A percentile compares a stretch with the other conserved stretches of the same genome.
phyloP scores from a whole-genome alignment of 2,888 invertebrate species.

The Doris montereyensis region DNA sequence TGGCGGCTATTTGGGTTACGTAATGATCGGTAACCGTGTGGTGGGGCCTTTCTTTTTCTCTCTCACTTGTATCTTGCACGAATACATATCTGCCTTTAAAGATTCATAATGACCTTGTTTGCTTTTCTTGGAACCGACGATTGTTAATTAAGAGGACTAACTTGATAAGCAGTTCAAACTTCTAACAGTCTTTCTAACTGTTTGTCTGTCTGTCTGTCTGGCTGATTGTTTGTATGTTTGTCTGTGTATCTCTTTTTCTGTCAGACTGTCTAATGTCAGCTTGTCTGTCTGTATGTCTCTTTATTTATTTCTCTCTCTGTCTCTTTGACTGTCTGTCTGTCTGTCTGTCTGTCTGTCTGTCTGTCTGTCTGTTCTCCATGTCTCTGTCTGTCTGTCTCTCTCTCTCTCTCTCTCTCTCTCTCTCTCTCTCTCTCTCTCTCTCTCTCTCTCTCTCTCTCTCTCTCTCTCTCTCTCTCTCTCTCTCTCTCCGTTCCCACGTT shows the following conservation, averaged over 20 bases:
- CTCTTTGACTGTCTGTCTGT: neutral
- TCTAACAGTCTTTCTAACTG: too few relatives aligned
- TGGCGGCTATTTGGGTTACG: too few relatives aligned
- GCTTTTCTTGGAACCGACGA: too few relatives aligned
- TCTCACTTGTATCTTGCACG: too few relatives aligned
- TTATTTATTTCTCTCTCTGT: slow-evolving; percentile 23
- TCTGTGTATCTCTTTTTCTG: neutral
- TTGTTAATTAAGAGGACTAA: too few relatives aligned
- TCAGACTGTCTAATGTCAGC: neutral
- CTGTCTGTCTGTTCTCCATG: neutral
- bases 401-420: slow-evolving; percentile 13
- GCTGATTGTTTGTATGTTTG: neutral
- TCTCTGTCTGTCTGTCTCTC: neutral
- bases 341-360: neutral
- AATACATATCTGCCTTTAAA: too few relatives aligned
- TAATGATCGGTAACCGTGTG: too few relatives aligned
- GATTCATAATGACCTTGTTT: too few relatives aligned
- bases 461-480: slow-evolving; percentile 5
- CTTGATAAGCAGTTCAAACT: too few relatives aligned
- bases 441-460: slow-evolving; percentile 22
- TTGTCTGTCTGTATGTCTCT: neutral
- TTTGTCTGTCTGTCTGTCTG: neutral
- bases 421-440: slow-evolving; percentile 20
- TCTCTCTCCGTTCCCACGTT: neutral
- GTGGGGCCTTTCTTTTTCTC: slow-evolving; percentile 22